phyloP scores from a whole-genome alignment of 1,140 invertebrate species.

The Brachionus calyciflorus region DNA sequence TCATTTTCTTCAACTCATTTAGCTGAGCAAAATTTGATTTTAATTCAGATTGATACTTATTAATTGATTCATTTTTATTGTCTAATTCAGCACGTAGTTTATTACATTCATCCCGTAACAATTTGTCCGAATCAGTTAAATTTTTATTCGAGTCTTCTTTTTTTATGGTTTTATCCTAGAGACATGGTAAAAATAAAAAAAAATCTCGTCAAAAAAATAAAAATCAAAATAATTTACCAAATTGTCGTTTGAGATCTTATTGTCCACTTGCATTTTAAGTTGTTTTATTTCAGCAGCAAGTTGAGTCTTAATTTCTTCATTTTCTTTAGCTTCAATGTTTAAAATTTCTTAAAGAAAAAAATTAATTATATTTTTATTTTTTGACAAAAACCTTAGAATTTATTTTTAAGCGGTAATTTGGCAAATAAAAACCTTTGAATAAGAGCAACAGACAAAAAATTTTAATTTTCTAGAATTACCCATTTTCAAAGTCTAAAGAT shows the following conservation, averaged over 20 bases:
- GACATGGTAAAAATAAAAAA: no score
- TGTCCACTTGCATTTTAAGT: background rate
- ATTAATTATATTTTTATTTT: background rate
- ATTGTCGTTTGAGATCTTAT: background rate
- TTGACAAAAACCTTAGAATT: no score
- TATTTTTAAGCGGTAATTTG: no score
- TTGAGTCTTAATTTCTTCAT: conserved; percentile 20
- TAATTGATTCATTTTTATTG: background rate
- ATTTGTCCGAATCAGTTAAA: conserved; percentile 30
- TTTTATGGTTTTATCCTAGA: background rate
- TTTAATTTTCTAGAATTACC: no score
- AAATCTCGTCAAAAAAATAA: no score
- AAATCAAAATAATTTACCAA: background rate
- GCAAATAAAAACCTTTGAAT: no score
- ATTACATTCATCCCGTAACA: conserved; percentile 14
- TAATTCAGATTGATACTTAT: background rate
- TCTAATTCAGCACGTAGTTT: background rate
- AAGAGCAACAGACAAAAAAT: no score
- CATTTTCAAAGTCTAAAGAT: no score
- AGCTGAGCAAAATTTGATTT: conserved; percentile 16
- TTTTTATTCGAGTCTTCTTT: conserved; percentile 1
- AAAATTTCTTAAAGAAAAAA: background rate
- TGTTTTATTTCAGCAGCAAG: conserved; percentile 3
- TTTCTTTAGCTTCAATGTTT: conserved; percentile 28
- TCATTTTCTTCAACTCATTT: conserved; percentile 14